Base-by-base conservation (phyloP, 2,113 vertebrate species). In the Pipra filicauda region DNA sequence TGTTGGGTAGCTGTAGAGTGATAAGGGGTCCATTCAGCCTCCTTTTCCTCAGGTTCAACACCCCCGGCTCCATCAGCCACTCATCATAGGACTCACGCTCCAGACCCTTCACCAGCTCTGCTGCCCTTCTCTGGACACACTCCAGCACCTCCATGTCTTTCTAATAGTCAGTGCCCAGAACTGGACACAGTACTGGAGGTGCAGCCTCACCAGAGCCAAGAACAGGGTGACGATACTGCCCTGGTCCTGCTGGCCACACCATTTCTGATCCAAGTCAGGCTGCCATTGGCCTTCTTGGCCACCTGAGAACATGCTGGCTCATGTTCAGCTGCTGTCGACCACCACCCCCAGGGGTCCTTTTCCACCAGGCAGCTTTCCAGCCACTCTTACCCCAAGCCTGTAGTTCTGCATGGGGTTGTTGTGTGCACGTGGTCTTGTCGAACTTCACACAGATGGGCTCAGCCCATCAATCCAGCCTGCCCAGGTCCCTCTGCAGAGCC, bases 1-100 rank as follows among this genome's bases (percentile, higher is more conserved):
- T 67, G 51, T 74, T 33, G 30, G 37, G 44, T 20, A 24, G 19
- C 13, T 30, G 33, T 67, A 37, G 33, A 33, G 22, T 37, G 31
- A 9, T 8, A 15, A 3, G 4, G 37, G 24, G 8, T 27, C 52
- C 23, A 16, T 1, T 20, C 7, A 81, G 44, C 19, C 10, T 67
- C 10, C 1, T 81, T 13, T 52, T 39, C 33, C 20, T 33, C 52
- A 28, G 3, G 5, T 3, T 39, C 4, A 59, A 39, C 23, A 39
- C 0, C 0, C 17, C 44, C 59, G 58, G 51, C 35, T 49, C 10
- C 4, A 27, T 19, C 59, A 58, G 51, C 30, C 41, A 21, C 31
- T 43, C 58, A 13, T 49, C 31, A 43, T 2, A 9, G n/a, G 30
- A 48, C 11, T 23, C 5, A 23, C 17, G 37, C 52, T 58, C 59